These are phyloP conservation scores for Strigops habroptila DNA, from an alignment of 2,113 vertebrate genomes.

Conservation along the genomic window DNA sequence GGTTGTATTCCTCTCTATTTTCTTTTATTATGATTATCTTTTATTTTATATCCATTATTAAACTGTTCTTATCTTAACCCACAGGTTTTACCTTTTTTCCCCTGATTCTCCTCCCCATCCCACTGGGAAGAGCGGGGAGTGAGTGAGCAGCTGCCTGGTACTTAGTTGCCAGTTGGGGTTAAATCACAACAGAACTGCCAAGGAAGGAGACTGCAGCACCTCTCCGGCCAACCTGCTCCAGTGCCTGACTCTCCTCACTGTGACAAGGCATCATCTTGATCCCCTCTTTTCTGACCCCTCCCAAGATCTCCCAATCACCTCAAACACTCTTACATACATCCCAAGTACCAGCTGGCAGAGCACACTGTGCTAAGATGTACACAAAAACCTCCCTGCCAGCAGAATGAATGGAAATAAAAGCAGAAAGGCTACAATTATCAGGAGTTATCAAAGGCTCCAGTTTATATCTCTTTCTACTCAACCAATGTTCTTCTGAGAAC, in stretches of 20 bases:
- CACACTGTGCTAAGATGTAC: fast-evolving
- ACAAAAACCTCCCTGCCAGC: neutral
- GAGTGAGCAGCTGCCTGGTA: neutral
- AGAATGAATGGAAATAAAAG: neutral
- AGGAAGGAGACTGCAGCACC: neutral
- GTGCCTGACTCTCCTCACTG: neutral
- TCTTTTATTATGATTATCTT: neutral
- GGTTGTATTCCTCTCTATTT: neutral
- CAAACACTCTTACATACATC: neutral
- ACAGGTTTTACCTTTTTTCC: neutral
- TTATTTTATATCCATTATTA: neutral
- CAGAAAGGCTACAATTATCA: neutral
- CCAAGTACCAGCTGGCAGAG: neutral
- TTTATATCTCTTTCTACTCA: neutral
- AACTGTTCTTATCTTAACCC: neutral
- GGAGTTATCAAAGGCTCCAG: neutral
- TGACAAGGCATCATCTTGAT: neutral
- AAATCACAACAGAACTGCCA: neutral
- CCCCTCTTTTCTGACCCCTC: neutral
- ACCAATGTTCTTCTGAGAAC: neutral
- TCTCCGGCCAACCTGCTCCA: neutral
- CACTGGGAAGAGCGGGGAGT: neutral
- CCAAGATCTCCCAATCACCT: neutral
- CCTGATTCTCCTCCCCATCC: neutral
- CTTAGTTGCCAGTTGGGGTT: neutral